phyloP scores from a whole-genome alignment of 2,113 vertebrate genomes.

The Sigmodon hispidus region DNA sequence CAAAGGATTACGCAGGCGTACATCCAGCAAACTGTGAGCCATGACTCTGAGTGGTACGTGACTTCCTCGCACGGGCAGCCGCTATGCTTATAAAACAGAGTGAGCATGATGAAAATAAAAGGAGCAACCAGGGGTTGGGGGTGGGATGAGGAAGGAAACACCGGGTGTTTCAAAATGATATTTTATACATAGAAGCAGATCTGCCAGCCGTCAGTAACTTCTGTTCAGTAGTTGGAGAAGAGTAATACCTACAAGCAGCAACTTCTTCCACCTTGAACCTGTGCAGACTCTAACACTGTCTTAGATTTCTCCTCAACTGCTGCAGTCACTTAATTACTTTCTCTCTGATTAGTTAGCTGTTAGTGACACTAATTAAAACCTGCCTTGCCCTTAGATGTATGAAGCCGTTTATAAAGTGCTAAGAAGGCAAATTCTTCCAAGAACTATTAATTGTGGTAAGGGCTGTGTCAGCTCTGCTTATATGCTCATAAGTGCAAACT shows the following conservation, averaged over 20 bases:
- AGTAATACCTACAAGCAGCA: background rate
- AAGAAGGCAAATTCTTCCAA: conserved; percentile 69
- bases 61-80: conserved; percentile 69
- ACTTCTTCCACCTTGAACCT: conserved; percentile 32
- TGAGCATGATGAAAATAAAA: conserved; percentile 63
- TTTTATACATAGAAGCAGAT: background rate
- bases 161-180: conserved; percentile 63
- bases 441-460: conserved; percentile 79
- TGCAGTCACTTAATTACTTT: conserved; percentile 61
- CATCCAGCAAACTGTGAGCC: conserved; percentile 71
- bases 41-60: conserved; percentile 7
- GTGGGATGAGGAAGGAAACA: conserved; percentile 59
- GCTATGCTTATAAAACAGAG: conserved; percentile 61
- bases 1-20: conserved; percentile 75
- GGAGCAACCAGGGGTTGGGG: conserved; percentile 38
- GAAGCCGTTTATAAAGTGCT: conserved; percentile 76
- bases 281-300: conserved; percentile 33
- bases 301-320: conserved; percentile 18
- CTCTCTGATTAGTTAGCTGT: conserved; percentile 68
- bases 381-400: conserved; percentile 69
- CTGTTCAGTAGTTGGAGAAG: background rate
- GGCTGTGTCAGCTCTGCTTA: conserved; percentile 68
- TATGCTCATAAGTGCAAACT: conserved; percentile 71
- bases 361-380: conserved; percentile 79
- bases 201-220: conserved; percentile 5